Evolutionary conservation across 2,113 vertebrate genomes (phyloP), one percentile per base, ranked within the genome.

Genomic region (Mesoclemmys tuberculata): DNA sequence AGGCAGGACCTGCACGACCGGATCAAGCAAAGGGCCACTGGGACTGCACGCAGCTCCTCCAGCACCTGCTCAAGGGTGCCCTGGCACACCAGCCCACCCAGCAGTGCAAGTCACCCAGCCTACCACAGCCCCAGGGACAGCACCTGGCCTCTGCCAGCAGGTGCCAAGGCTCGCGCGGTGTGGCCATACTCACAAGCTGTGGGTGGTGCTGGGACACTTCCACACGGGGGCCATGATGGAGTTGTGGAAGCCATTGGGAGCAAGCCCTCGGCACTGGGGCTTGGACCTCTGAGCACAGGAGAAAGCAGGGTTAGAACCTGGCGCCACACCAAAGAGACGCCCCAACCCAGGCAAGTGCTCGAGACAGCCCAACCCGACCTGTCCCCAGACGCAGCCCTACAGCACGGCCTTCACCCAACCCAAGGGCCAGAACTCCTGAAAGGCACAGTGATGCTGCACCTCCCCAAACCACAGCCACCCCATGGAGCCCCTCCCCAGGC

Each of bases 161-260:
- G 51, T 52, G 13, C 51, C 51, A 16, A 0, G 51, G 11, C 3
- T 19, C 11, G 4, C 27, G 41, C 89, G 77, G 87, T 38, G 64
- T 35, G 48, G 38, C 38, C 38, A 1, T 16, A 93, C 99, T 99
- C 97, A 99, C 99, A 99, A 97, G 78, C 98, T 98, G 97, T 98
- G 99, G 87, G 98, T 99, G 6, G 97, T 93, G 74, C 97, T 97
- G 13, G 98, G 96, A 58, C 98, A 94, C 18, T 98, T 98, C 98
- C 98, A 98, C 35, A 99, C 97, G 0, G 98, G 97, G 29, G 95
- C 98, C 98, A 99, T 99, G 94, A 98, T 71, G 79, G 93, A 97
- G 88, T 97, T 98, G 79, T 96, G 86, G 80, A 99, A 97, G 22
- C 99, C 99, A 0, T 99, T 99, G 90, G 97, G 88, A 84, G 98